phyloP scores from a whole-genome alignment of 2,797 vertebrate species.

The Petrocephalus schoutedeni region DNA sequence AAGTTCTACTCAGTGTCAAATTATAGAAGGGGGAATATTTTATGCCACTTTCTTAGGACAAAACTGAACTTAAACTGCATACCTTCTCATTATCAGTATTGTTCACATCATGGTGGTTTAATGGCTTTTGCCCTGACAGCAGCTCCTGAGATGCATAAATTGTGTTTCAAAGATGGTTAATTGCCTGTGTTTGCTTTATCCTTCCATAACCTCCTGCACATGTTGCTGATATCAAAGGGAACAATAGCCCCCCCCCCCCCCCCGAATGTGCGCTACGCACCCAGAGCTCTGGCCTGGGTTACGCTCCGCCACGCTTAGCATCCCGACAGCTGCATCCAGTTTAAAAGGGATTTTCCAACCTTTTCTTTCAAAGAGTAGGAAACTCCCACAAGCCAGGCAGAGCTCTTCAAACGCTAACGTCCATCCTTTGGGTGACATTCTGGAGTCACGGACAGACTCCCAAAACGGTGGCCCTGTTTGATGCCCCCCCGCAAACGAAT shows the following conservation, averaged over 20 bases:
- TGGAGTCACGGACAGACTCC: neutral
- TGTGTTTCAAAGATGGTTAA: neutral
- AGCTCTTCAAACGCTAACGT: conserved; percentile 32
- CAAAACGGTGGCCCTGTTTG: conserved; percentile 3
- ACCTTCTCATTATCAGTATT: neutral
- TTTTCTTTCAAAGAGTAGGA: neutral
- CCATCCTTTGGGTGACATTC: conserved; percentile 33
- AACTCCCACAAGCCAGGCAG: conserved; percentile 37
- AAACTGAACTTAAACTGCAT: neutral
- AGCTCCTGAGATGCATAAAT: neutral
- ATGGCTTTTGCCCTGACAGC: neutral
- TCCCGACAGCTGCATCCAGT: conserved; percentile 38
- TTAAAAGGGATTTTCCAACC: conserved; percentile 29
- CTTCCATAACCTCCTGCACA: neutral
- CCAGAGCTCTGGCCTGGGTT: conserved; percentile 12
- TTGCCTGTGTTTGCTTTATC: neutral
- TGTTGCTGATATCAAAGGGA: neutral
- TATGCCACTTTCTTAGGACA: neutral
- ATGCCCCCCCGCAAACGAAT: conserved; percentile 1
- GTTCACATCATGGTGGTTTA: neutral
- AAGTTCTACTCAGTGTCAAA: conserved; percentile 26
- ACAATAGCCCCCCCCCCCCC: neutral
- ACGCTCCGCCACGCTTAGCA: conserved; percentile 28
- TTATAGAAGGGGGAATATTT: neutral
- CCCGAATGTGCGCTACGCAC: conserved; percentile 6